Evolutionary conservation across 2,888 invertebrate species (phyloP).

Genomic region (Aleiodes testaceus): DNA sequence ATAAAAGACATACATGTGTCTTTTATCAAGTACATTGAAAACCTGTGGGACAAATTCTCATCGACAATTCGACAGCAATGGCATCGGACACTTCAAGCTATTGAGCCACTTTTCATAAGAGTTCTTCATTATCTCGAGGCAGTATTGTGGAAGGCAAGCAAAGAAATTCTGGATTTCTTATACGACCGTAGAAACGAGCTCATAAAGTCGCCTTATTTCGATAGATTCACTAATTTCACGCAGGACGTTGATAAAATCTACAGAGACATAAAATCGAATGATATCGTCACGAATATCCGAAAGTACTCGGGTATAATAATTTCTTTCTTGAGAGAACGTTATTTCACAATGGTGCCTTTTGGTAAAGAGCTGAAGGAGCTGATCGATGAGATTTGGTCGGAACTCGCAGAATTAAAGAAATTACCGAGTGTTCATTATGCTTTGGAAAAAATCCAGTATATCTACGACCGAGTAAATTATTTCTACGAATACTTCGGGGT

Average conservation of each 20-base stretch:
- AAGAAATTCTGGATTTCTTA: slow-evolving; percentile 85
- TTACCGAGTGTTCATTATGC: slow-evolving; percentile 77
- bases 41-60: slow-evolving; percentile 82
- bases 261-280: slow-evolving; percentile 84
- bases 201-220: slow-evolving; percentile 87
- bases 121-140: slow-evolving; percentile 85
- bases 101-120: slow-evolving; percentile 86
- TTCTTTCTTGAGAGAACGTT: slow-evolving; percentile 80
- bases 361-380: slow-evolving; percentile 80
- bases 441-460: slow-evolving; percentile 76
- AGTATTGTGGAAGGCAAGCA: slow-evolving; percentile 82
- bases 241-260: slow-evolving; percentile 87
- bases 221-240: slow-evolving; percentile 85
- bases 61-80: slow-evolving; percentile 80
- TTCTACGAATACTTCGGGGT: slow-evolving; percentile 85
- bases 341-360: slow-evolving; percentile 80
- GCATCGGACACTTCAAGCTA: slow-evolving; percentile 81
- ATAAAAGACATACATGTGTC: slow-evolving; percentile 84
- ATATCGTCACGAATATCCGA: slow-evolving; percentile 84
- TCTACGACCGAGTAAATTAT: slow-evolving; percentile 80
- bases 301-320: slow-evolving; percentile 83
- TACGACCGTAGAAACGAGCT: slow-evolving; percentile 86
- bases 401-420: slow-evolving; percentile 78
- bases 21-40: slow-evolving; percentile 82
- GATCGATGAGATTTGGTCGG: slow-evolving; percentile 77